phyloP scores from a whole-genome alignment of 2,797 vertebrate species.

The Sibirionetta formosa region DNA sequence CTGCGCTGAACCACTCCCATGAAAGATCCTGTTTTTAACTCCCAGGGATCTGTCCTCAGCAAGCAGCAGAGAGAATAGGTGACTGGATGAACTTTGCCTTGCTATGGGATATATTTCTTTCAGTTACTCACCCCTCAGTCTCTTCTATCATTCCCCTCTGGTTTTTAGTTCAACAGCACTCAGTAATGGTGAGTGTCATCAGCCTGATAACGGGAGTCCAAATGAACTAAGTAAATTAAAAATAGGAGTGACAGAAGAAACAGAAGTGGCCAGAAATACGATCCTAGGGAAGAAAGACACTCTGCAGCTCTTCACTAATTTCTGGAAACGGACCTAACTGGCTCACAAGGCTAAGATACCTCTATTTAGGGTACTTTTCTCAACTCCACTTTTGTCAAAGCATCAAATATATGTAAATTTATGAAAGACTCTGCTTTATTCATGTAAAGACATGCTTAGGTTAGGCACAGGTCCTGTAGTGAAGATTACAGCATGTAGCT shows the following conservation, averaged over 20 bases:
- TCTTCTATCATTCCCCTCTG: not conserved
- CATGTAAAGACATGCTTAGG: not conserved
- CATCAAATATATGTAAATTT: accelerated
- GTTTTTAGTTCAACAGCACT: conserved; percentile 38
- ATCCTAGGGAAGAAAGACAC: not conserved
- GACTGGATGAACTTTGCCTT: not conserved
- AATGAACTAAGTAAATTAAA: conserved; percentile 59
- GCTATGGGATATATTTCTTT: not conserved
- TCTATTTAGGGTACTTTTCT: not conserved
- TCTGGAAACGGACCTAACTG: not conserved
- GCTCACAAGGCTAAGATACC: not conserved
- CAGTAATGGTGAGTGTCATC: conserved; percentile 18
- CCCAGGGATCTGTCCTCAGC: not conserved
- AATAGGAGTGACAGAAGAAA: conserved; percentile 59
- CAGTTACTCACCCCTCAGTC: not conserved
- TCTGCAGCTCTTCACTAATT: not conserved
- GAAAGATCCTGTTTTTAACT: conserved; percentile 18
- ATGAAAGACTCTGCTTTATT: not conserved
- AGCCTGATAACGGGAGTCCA: conserved; percentile 37
- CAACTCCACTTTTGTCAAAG: not conserved
- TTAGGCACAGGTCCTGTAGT: not conserved
- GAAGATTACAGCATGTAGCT: not conserved
- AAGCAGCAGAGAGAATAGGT: not conserved
- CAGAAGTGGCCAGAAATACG: not conserved
- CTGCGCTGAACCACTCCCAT: conserved; percentile 1